Evolutionary conservation across 1,140 invertebrate genomes (phyloP).

Genomic region (Marisa cornuarietis): DNA sequence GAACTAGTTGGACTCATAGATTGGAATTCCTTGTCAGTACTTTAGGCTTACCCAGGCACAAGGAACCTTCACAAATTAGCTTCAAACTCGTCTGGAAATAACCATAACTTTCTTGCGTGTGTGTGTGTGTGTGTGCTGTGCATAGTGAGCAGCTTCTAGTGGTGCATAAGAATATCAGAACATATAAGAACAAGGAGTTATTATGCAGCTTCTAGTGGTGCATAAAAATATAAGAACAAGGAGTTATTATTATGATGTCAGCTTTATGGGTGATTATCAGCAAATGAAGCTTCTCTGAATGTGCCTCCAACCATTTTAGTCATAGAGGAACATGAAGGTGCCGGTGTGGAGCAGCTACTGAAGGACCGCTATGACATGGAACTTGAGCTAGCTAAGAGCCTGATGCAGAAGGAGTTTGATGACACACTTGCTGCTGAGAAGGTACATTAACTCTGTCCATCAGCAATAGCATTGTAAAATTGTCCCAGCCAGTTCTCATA

Average conservation of each 20-base stretch:
- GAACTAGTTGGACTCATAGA: too few relatives aligned
- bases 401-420: slow-evolving; percentile 60
- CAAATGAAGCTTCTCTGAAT: not conserved
- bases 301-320: not conserved
- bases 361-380: slow-evolving; percentile 54
- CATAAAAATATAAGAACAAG: too few relatives aligned
- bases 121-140: slow-evolving; percentile 3
- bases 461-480: too few relatives aligned
- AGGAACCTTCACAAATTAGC: too few relatives aligned
- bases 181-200: too few relatives aligned
- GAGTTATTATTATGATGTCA: too few relatives aligned
- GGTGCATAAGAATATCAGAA: too few relatives aligned
- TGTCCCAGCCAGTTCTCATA: too few relatives aligned
- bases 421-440: slow-evolving; percentile 54
- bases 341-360: slow-evolving; percentile 46
- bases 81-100: too few relatives aligned
- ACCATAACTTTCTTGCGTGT: too few relatives aligned
- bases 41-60: too few relatives aligned
- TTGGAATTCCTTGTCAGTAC: too few relatives aligned
- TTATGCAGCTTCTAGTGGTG: slow-evolving; percentile 25
- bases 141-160: slow-evolving; percentile 41
- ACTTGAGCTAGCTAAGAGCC: slow-evolving; percentile 53
- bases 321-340: slow-evolving; percentile 23
- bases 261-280: not conserved
- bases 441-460: slow-evolving; percentile 28